Conservation (phyloP, 2,888 invertebrate genomes). For the Xestia c-nigrum region DNA sequence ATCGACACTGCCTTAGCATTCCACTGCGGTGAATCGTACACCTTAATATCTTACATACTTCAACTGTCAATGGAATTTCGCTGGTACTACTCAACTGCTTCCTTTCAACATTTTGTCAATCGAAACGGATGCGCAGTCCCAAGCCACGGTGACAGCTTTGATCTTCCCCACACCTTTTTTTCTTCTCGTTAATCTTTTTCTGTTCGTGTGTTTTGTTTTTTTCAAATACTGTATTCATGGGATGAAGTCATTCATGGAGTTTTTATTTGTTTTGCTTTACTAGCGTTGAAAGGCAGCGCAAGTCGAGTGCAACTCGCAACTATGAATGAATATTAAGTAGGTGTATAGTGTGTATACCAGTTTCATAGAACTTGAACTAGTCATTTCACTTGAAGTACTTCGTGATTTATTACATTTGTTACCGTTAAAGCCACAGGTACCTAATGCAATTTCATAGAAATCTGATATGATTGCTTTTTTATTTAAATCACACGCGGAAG, state of each 20-base stretch:
- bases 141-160: slow-evolving; percentile 55
- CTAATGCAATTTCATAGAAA: slow-evolving; percentile 7
- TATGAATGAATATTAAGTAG: slow-evolving; percentile 56
- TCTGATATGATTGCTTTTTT: slow-evolving; percentile 4
- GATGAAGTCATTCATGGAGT: slow-evolving; percentile 60
- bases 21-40: slow-evolving; percentile 68
- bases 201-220: slow-evolving; percentile 50
- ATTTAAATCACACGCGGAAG: slow-evolving; percentile 30
- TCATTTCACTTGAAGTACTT: slow-evolving; percentile 19
- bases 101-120: slow-evolving; percentile 45
- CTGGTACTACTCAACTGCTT: slow-evolving; percentile 29
- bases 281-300: slow-evolving; percentile 43
- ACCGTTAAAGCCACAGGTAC: not conserved
- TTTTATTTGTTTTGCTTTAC: slow-evolving; percentile 52
- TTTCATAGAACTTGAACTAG: slow-evolving; percentile 43
- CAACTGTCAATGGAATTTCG: slow-evolving; percentile 61
- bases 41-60: slow-evolving; percentile 46
- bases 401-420: slow-evolving; percentile 10
- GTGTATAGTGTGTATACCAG: slow-evolving; percentile 25
- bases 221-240: slow-evolving; percentile 58
- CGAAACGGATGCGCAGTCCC: slow-evolving; percentile 47
- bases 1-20: slow-evolving; percentile 65
- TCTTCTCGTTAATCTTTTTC: slow-evolving; percentile 49
- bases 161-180: slow-evolving; percentile 57
- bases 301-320: slow-evolving; percentile 33